Percentiles rank a stretch among this genome's conserved stretches.
Evolutionary conservation across 30 jellyfish, hydroid and myxozoan species (phyloP).

Genomic region (Cassiopea andromeda): DNA sequence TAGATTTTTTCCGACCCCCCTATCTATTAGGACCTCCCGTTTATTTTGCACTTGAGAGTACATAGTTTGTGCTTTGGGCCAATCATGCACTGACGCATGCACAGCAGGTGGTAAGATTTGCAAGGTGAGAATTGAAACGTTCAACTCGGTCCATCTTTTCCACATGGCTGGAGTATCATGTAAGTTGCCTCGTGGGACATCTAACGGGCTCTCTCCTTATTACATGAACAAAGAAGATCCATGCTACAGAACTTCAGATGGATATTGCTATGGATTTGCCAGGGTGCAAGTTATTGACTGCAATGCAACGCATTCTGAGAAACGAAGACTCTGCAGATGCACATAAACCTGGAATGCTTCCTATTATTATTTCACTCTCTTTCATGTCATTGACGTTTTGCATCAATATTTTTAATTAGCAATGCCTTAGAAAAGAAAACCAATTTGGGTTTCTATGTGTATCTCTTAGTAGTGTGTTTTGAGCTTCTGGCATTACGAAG

Average conservation of each 20-base stretch:
- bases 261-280: conserved; percentile 3
- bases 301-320: neutral
- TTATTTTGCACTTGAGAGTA: neutral
- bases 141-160: conserved; percentile 33
- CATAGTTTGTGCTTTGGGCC: conserved; percentile 2
- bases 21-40: too few relatives aligned
- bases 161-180: conserved; percentile 32
- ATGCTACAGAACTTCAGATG: neutral
- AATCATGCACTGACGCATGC: conserved; percentile 7
- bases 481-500: too few relatives aligned
- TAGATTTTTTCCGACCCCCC: too few relatives aligned
- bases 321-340: conserved; percentile 19
- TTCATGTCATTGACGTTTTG: too few relatives aligned
- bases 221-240: conserved; percentile 29
- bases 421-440: too few relatives aligned
- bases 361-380: too few relatives aligned
- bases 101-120: conserved; percentile 12
- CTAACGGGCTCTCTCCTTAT: neutral
- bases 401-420: too few relatives aligned
- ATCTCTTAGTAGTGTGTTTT: too few relatives aligned
- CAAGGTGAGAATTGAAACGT: conserved; percentile 18
- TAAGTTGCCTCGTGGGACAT: conserved; percentile 21
- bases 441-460: too few relatives aligned
- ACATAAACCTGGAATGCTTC: neutral
- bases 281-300: conserved; percentile 1